These are phyloP conservation scores for Callocephalon fimbriatum DNA, from an alignment of 2,113 vertebrate species.

Conservation along the genomic window DNA sequence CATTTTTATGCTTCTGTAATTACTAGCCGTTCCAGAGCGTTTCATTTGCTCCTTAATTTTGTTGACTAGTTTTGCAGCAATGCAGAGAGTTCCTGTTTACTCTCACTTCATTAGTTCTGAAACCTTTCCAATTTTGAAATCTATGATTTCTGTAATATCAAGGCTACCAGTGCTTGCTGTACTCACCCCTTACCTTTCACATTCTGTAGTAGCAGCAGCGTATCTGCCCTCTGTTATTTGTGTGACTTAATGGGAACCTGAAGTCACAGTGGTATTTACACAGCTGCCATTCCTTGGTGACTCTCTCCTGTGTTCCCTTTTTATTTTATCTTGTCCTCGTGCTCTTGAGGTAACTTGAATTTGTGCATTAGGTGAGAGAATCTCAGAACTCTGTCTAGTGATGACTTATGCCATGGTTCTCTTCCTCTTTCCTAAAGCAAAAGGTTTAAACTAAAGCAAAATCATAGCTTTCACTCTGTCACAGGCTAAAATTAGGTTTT, in stretches of 20 bases:
- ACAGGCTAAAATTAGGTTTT: neutral
- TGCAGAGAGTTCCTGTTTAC: neutral
- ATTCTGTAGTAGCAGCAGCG: neutral
- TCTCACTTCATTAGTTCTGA: neutral
- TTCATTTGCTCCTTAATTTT: conserved; percentile 33
- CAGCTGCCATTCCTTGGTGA: neutral
- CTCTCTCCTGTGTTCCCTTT: neutral
- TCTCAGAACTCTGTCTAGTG: neutral
- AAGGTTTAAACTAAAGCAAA: neutral
- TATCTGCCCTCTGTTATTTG: neutral
- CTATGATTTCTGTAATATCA: neutral
- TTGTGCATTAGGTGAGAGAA: neutral
- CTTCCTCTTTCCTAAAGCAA: neutral
- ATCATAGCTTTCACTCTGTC: neutral
- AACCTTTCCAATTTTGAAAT: neutral
- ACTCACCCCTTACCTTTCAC: neutral
- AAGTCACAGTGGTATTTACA: neutral
- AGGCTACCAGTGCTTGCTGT: neutral
- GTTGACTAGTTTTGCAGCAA: neutral
- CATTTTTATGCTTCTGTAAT: conserved; percentile 6
- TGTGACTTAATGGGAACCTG: neutral
- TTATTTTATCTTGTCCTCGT: neutral
- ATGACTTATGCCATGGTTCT: neutral
- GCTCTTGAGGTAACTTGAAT: neutral
- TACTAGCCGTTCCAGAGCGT: neutral